These are phyloP conservation scores for Darevskia mixta DNA, from an alignment of 2,797 vertebrate species.

Conservation along the genomic window DNA sequence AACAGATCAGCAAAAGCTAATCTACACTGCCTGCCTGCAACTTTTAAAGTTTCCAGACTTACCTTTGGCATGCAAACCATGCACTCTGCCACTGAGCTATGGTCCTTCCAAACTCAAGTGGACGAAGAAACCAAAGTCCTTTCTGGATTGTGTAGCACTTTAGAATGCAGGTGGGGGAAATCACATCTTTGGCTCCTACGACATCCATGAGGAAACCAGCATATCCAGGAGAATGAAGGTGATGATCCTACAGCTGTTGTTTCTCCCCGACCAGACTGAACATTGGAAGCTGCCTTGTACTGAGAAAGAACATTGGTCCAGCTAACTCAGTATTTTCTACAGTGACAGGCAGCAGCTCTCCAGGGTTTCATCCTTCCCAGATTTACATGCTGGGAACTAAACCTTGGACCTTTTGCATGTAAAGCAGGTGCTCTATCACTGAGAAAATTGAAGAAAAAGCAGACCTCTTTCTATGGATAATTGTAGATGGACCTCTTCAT, in stretches of 20 bases:
- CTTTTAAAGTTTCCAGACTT: background rate
- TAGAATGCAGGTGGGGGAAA: background rate
- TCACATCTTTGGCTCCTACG: background rate
- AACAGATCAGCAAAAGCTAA: no score
- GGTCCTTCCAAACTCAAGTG: background rate
- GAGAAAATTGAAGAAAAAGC: background rate
- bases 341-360: background rate
- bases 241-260: background rate
- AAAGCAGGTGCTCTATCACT: background rate
- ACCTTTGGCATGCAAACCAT: no score
- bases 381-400: background rate
- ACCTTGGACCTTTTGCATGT: background rate
- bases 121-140: background rate
- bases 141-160: background rate
- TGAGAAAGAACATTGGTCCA: background rate
- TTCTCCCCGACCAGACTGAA: background rate
- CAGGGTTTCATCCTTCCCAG: background rate
- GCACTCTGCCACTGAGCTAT: background rate
- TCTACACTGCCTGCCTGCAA: background rate
- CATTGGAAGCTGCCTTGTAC: background rate
- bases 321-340: background rate
- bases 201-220: background rate
- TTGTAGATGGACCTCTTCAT: slow-evolving; percentile 10
- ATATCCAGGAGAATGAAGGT: background rate
- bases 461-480: background rate